Percentiles rank a stretch among this genome's conserved stretches.
phyloP scores from a whole-genome alignment of 2,113 vertebrate species.

The Datnioides undecimradiatus region DNA sequence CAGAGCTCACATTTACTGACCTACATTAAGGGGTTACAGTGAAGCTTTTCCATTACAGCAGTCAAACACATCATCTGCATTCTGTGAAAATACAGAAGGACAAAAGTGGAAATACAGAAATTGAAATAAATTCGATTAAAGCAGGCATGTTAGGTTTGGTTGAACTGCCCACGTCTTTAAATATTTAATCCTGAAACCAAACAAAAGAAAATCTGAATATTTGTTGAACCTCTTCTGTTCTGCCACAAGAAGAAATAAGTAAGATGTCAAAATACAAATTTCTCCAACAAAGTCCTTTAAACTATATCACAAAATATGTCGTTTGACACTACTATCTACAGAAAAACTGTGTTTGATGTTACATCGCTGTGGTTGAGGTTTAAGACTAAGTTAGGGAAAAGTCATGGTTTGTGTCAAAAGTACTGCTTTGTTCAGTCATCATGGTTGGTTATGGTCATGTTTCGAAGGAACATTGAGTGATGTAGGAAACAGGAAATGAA shows the following conservation, averaged over 20 bases:
- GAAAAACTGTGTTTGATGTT: background rate
- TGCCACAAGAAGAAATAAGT: background rate
- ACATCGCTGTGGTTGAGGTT: background rate
- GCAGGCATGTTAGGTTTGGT: background rate
- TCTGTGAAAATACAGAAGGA: background rate
- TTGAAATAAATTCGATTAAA: slow-evolving; percentile 12
- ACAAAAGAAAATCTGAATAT: background rate
- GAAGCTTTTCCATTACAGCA: background rate
- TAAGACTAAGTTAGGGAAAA: no score
- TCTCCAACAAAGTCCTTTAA: no score
- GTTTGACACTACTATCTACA: background rate
- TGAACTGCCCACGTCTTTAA: background rate
- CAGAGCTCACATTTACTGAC: slow-evolving; percentile 13
- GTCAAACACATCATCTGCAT: background rate
- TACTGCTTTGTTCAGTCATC: no score
- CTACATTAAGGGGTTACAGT: slow-evolving; percentile 13
- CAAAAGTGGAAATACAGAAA: background rate
- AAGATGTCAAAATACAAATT: no score
- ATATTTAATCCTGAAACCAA: background rate
- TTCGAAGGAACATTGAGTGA: no score
- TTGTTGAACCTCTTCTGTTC: background rate
- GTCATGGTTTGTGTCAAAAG: no score
- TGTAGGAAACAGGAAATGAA: no score
- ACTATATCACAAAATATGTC: no score
- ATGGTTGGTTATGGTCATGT: background rate